A percentile compares a stretch with the other conserved stretches of the same genome.
Evolutionary conservation across 2,113 vertebrate species (phyloP).

Genomic region (Melanotaenia duboulayi): DNA sequence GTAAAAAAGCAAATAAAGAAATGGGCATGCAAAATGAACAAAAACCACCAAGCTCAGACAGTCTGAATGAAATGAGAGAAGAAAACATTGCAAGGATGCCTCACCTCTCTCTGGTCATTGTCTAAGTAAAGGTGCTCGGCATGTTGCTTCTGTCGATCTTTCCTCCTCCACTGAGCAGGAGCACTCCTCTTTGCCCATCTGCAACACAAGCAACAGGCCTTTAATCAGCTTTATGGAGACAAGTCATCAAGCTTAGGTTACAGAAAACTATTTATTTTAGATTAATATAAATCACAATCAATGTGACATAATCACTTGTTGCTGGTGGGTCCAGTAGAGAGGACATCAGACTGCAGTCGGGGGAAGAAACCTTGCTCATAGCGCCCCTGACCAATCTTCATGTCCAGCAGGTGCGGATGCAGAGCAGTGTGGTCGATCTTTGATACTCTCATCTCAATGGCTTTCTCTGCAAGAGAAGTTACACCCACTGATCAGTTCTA

Average conservation of each 20-base stretch:
- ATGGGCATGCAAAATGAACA: conserved; percentile 51
- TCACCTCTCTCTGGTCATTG: conserved; percentile 98
- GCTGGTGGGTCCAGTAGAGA: conserved; percentile 93
- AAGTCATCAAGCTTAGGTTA: background rate
- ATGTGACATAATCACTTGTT: conserved; percentile 89
- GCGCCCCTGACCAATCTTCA: conserved; percentile 99
- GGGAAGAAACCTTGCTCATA: conserved; percentile 98
- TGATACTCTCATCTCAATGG: conserved; percentile 91
- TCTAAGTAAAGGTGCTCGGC: conserved; percentile 95
- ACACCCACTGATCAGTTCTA: background rate
- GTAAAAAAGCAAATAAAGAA: conserved; percentile 39
- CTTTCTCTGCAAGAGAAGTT: conserved; percentile 86
- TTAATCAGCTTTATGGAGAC: background rate
- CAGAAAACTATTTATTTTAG: background rate
- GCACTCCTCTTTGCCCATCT: conserved; percentile 98
- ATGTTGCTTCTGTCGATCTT: conserved; percentile 96
- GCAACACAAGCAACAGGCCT: conserved; percentile 20
- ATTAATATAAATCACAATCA: background rate
- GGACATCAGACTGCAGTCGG: conserved; percentile 93
- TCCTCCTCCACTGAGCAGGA: conserved; percentile 95
- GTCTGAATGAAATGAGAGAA: conserved; percentile 17
- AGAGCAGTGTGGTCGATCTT: conserved; percentile 98
- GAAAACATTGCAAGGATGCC: conserved; percentile 2
- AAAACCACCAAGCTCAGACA: conserved; percentile 22
- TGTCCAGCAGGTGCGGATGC: conserved; percentile 96